Evolutionary conservation across 2,797 vertebrate genomes (phyloP), one percentile per base, ranked within the genome.

Genomic region (Arnoldichthys spilopterus): DNA sequence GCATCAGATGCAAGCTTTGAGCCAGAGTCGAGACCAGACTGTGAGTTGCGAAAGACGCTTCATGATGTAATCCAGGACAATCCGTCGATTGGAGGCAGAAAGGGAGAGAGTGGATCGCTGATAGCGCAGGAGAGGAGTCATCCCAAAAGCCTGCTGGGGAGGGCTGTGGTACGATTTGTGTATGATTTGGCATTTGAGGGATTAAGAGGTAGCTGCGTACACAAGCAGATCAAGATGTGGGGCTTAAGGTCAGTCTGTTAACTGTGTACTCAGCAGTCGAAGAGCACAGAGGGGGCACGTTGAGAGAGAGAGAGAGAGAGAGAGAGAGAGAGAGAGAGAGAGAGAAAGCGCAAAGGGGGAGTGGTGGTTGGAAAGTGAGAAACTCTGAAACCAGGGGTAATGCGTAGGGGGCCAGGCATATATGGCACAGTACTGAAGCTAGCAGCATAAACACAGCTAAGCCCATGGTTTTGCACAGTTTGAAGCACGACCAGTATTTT

Each of bases 11-110:
- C 47, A n/a, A 18, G 43, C 43, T 9, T 8, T 7, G 47, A 3
- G 16, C 47, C 45, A 56, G 32, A 72, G 69, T 56, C 22, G 2
- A 24, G 69, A 37, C 51, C 32, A 56, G 47, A 32, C 47, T 47
- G 5, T 20, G 68, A 72, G 32, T 3, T 47, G 54, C 1, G 66
- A 58, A 67, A 89, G 84, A 83, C 81, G 40, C 81, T 88, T 86
- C 88, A 90, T 92, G 91, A 92, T 92, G 91, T 93, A 92, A 93
- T 90, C 89, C 87, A 85, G 88, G 91, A 89, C 91, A 93, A 93
- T 90, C 88, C 73, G 82, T 45, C 86, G 59, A 54, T 58, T 6
- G 40, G 18, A 66, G 22, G 30, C 20, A 58, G 45, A 47, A 4
- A 28, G 26, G 43, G 51, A 62, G 47, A 71, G 66, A 62, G 69